A percentile compares a stretch with the other conserved stretches of the same genome.
phyloP scores from a whole-genome alignment of 2,888 invertebrate genomes.

The Thelaira solivaga region DNA sequence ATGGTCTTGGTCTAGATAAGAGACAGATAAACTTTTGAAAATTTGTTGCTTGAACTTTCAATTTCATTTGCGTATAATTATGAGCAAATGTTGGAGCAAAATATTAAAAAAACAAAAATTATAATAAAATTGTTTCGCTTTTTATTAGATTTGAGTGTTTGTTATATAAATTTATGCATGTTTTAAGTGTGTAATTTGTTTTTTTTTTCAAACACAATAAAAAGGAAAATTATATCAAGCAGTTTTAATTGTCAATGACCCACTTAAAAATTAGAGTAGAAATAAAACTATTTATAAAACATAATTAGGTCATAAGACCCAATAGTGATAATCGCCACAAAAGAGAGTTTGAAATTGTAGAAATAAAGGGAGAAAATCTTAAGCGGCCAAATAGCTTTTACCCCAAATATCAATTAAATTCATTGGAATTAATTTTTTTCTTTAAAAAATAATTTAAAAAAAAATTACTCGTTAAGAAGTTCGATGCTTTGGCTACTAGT shows the following conservation, averaged over 20 bases:
- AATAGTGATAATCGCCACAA: constrained; percentile 6
- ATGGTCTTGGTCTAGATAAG: neutral
- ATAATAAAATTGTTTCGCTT: constrained; percentile 4
- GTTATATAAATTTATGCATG: too few species aligned
- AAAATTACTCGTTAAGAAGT: too few species aligned
- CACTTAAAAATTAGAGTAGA: constrained; percentile 33
- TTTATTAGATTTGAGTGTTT: constrained; percentile 20
- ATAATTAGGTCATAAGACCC: neutral
- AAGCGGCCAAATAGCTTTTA: too few species aligned
- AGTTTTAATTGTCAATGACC: constrained; percentile 55
- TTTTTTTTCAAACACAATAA: constrained; percentile 32
- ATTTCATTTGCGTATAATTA: constrained; percentile 51
- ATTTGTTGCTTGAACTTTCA: constrained; percentile 45
- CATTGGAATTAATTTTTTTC: too few species aligned
- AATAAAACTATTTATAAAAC: constrained; percentile 12
- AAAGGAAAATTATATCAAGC: neutral
- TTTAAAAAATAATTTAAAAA: too few species aligned
- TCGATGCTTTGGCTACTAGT: too few species aligned
- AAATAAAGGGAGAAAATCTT: neutral
- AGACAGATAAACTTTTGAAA: constrained; percentile 11
- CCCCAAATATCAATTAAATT: too few species aligned
- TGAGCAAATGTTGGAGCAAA: constrained; percentile 7
- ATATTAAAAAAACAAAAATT: too few species aligned
- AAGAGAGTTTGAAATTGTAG: neutral
- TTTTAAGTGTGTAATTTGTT: constrained; percentile 15